Conservation (phyloP, 64 coral and sea anemone species). For the Cladopsammia gracilis region DNA sequence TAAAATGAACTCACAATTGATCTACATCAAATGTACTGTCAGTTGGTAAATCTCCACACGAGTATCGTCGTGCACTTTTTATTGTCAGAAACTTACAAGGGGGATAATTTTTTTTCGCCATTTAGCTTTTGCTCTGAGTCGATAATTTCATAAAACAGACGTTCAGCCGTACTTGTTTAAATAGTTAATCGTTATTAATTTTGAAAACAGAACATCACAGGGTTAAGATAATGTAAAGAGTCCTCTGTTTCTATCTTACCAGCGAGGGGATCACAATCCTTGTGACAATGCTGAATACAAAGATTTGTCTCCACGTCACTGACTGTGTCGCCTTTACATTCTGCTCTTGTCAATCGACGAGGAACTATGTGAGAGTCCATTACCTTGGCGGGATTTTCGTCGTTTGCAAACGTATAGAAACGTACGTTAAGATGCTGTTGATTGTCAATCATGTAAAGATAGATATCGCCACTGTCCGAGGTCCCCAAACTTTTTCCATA, state of each 20-base stretch:
- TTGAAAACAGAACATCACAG: no score
- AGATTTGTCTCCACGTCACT: background rate
- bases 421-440: background rate
- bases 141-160: no score
- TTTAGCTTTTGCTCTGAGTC: no score
- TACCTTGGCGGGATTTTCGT: background rate
- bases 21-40: no score
- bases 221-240: no score
- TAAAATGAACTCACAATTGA: no score
- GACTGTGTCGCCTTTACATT: slow-evolving; percentile 51
- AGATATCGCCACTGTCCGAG: slow-evolving; percentile 51
- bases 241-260: background rate
- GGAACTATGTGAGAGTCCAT: slow-evolving; percentile 23
- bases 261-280: slow-evolving; percentile 32
- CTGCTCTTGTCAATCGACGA: background rate
- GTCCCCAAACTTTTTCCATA: slow-evolving; percentile 55
- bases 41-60: no score
- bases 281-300: slow-evolving; percentile 60
- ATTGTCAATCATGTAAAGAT: slow-evolving; percentile 36
- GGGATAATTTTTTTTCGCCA: no score
- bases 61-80: no score
- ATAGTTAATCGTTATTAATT: no score
- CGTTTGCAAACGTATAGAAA: slow-evolving; percentile 67
- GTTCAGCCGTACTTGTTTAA: no score
- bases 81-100: no score